Conservation (phyloP, 2,888 invertebrate species). For the Acrobasis suavella region DNA sequence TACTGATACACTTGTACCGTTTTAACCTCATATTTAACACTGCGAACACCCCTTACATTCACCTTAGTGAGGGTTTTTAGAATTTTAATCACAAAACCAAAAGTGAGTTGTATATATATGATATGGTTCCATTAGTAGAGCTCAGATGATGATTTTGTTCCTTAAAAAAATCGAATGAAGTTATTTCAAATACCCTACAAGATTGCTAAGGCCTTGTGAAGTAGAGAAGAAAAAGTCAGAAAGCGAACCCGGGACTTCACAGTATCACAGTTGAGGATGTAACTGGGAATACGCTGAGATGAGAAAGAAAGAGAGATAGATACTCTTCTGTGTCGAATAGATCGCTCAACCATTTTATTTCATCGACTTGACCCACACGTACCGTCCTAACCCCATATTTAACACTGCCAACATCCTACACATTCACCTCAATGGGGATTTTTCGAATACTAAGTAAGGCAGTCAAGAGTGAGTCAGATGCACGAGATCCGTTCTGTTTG, state of each 20-base stretch:
- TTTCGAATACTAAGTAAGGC: constrained; percentile 9
- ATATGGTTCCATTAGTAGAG: not conserved
- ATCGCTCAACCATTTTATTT: constrained; percentile 75
- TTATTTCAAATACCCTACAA: too few species aligned
- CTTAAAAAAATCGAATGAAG: too few species aligned
- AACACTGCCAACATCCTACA: constrained; percentile 7
- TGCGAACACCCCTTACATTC: constrained; percentile 1
- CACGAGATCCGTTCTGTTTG: too few species aligned
- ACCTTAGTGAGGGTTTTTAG: not conserved
- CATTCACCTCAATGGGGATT: not conserved
- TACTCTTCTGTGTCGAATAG: too few species aligned
- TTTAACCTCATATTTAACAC: constrained; percentile 21
- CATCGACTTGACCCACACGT: constrained; percentile 71
- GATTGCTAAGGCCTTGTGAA: too few species aligned
- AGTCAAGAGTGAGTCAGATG: too few species aligned
- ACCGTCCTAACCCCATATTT: constrained; percentile 21
- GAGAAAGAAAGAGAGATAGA: too few species aligned
- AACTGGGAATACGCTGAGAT: too few species aligned
- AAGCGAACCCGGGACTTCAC: too few species aligned
- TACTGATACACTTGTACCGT: constrained; percentile 59
- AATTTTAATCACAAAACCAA: constrained; percentile 5
- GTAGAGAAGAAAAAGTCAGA: too few species aligned
- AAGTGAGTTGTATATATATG: not conserved
- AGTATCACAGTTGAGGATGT: too few species aligned
- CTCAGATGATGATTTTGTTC: too few species aligned